A percentile compares a stretch with the other conserved stretches of the same genome.
Evolutionary conservation across 2,888 invertebrate species (phyloP).

Genomic region (Hypena proboscidalis): DNA sequence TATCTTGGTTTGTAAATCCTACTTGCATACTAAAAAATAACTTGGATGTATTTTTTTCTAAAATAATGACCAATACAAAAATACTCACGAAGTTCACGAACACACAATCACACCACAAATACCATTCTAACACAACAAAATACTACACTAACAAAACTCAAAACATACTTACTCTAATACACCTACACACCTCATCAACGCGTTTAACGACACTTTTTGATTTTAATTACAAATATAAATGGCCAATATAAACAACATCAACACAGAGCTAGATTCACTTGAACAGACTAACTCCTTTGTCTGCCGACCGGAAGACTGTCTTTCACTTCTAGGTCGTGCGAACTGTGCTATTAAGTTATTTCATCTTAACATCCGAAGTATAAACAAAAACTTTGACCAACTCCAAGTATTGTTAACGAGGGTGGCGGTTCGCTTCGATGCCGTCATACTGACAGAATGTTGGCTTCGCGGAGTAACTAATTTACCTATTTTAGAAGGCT

Average conservation of each 20-base stretch:
- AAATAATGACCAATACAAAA: no score
- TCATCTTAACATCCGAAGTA: not conserved
- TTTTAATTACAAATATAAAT: no score
- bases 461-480: not conserved
- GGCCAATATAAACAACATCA: constrained; percentile 9
- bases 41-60: no score
- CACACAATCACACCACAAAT: no score
- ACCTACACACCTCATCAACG: no score
- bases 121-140: no score
- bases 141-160: no score
- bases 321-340: not conserved
- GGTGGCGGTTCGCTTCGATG: not conserved
- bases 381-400: constrained; percentile 2
- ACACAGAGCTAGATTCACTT: constrained; percentile 2
- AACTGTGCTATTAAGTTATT: not conserved
- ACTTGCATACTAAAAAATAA: no score
- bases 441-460: not conserved
- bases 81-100: no score
- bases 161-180: no score
- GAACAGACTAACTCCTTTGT: not conserved
- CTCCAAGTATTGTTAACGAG: not conserved
- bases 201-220: no score
- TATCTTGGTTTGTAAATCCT: no score
- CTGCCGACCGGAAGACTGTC: constrained; percentile 5
- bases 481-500: not conserved